phyloP scores from a whole-genome alignment of 2,113 vertebrate species.

The Aphyosemion australe region DNA sequence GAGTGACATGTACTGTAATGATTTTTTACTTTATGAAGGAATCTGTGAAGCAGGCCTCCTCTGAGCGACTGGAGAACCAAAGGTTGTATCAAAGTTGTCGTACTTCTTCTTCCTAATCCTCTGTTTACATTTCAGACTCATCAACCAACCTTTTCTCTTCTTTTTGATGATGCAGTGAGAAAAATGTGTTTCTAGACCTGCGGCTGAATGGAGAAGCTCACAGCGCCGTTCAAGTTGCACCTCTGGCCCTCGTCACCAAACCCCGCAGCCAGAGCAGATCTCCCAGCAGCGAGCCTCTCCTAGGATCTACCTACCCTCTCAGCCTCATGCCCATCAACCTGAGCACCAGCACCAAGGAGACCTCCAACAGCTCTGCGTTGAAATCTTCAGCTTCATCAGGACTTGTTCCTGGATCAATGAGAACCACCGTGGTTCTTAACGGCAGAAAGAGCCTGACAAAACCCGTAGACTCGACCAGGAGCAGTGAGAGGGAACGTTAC shows the following conservation, averaged over 20 bases:
- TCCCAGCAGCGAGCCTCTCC: constrained; percentile 76
- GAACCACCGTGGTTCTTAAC: constrained; percentile 71
- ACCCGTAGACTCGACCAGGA: constrained; percentile 82
- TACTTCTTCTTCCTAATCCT: constrained; percentile 58
- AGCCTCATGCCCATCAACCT: constrained; percentile 86
- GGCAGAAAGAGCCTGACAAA: constrained; percentile 66
- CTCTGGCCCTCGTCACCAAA: constrained; percentile 91
- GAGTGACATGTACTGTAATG: constrained; percentile 66
- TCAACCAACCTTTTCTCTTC: constrained; percentile 80
- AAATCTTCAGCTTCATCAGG: constrained; percentile 77
- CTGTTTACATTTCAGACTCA: constrained; percentile 75
- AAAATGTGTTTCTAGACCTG: constrained; percentile 85
- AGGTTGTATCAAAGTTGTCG: constrained; percentile 83
- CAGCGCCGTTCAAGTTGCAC: constrained; percentile 88
- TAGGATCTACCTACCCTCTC: constrained; percentile 72
- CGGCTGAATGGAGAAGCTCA: constrained; percentile 86
- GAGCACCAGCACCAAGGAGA: constrained; percentile 82
- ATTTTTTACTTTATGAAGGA: constrained; percentile 75
- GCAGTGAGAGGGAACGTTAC: constrained; percentile 86
- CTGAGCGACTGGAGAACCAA: constrained; percentile 81
- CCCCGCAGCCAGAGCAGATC: constrained; percentile 80
- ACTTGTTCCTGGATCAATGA: constrained; percentile 74
- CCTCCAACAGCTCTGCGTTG: constrained; percentile 64
- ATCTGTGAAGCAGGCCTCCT: constrained; percentile 85
- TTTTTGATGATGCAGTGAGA: constrained; percentile 82